Evolutionary conservation across 2,888 invertebrate genomes (phyloP), one percentile per base, ranked within the genome.

Genomic region (Amiota mariae): DNA sequence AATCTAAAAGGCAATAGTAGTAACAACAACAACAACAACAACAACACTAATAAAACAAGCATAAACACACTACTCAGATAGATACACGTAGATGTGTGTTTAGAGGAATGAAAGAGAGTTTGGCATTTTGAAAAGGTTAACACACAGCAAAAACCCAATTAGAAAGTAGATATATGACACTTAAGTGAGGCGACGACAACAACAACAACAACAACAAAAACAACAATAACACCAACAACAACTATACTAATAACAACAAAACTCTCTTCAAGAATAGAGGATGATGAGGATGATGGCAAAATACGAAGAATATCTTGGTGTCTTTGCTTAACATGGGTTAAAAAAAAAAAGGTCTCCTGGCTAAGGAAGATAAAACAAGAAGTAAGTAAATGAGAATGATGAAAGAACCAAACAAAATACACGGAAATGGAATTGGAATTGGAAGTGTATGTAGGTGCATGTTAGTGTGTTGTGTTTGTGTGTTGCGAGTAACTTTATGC

Each of bases 111-210:
- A 36, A 36, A 36, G 36, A 36, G 36, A 36, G 36, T 36, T 36
- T 36, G 36, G 6, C 67, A 68, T 54, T 66, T 66, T 73, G 75
- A 80, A 81, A 79, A 86, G 84, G 84, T 86, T 85, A 86, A 82
- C 86, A 82, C 85, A 78, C 85, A 80, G 80, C 80, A 82, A 85
- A 76, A 87, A 87, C 84, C 87, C 87, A 85, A 85, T 85, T 85
- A 85, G 87, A 86, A 84, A 75, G 74, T 77, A 86, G 86, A 85
- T 84, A 86, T 85, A 87, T 79, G 85, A 85, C 82, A 84, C 87
- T 85, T 82, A 82, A 82, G 87, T 83, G 82, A 85, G 85, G 85
- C 85, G 82, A 82, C 76, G 82, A 85, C 54, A 81, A 85, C 86
- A 85, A 85, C 86, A 85, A 80, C 86, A 81, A 85, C 80, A 77